Conservation (phyloP, 1,140 invertebrate genomes). For the Archivesica marissinica region DNA sequence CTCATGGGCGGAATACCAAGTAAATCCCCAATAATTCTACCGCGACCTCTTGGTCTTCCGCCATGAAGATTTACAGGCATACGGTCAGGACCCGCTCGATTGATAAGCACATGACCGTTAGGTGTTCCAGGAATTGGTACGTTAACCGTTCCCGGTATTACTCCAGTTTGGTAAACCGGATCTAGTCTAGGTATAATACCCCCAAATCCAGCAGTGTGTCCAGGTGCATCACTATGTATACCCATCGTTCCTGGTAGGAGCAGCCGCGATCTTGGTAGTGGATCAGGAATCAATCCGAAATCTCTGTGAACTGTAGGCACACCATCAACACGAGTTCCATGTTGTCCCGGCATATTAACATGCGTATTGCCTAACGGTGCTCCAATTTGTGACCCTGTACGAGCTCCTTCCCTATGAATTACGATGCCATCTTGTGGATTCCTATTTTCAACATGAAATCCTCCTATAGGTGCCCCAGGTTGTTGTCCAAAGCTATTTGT, state of each 20-base stretch:
- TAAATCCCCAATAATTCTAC: no score
- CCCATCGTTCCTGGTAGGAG: neutral
- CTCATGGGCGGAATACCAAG: no score
- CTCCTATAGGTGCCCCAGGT: neutral
- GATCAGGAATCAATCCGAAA: neutral
- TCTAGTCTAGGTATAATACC: neutral
- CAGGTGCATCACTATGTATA: neutral
- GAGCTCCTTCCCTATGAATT: constrained; percentile 9
- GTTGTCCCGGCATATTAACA: neutral
- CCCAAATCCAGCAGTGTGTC: neutral
- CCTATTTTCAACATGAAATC: constrained; percentile 14
- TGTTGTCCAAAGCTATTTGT: neutral
- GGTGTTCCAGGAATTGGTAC: neutral
- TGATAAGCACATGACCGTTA: neutral
- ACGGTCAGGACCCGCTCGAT: no score
- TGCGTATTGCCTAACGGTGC: neutral
- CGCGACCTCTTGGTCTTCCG: no score
- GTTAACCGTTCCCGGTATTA: neutral
- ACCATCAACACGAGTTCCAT: neutral
- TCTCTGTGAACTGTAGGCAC: neutral
- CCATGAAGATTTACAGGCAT: no score
- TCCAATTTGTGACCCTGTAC: neutral
- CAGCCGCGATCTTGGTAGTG: neutral
- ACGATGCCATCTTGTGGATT: neutral
- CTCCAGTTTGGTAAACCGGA: neutral